A percentile compares a stretch with the other conserved stretches of the same genome.
These are phyloP conservation scores for Vireo griseus DNA, from an alignment of 2,797 vertebrate genomes.

Conservation along the genomic window DNA sequence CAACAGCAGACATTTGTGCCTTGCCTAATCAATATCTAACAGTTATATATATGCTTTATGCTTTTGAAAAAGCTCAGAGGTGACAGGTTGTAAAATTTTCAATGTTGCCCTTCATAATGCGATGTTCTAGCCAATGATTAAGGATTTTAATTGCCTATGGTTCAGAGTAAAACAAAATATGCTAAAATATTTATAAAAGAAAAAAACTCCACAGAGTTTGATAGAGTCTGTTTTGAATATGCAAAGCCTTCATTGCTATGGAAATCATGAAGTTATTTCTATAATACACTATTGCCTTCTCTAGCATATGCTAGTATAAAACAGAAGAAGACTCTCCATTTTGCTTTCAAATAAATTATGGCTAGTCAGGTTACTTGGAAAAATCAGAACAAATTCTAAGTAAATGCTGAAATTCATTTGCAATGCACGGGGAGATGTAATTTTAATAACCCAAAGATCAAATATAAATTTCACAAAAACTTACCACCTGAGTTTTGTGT, in stretches of 20 bases:
- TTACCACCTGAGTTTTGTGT: neutral
- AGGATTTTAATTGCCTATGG: neutral
- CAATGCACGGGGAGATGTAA: neutral
- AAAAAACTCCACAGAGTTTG: neutral
- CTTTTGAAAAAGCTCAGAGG: neutral
- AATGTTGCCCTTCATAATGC: neutral
- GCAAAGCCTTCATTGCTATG: neutral
- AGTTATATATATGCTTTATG: neutral
- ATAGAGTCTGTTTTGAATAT: neutral
- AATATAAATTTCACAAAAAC: neutral
- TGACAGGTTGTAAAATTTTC: neutral
- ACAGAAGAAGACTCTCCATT: neutral
- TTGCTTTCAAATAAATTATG: neutral
- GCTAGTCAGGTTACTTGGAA: neutral
- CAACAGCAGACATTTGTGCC: neutral
- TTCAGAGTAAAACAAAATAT: neutral
- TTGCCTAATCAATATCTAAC: neutral
- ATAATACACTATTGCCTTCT: neutral
- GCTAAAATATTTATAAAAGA: conserved; percentile 3
- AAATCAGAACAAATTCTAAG: neutral
- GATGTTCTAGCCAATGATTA: neutral
- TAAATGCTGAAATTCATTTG: neutral
- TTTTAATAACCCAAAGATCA: neutral
- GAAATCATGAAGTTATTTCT: neutral
- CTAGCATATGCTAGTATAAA: neutral